Base-by-base conservation (phyloP, 1,140 invertebrate species). In the Schlechtendalia chinensis region DNA sequence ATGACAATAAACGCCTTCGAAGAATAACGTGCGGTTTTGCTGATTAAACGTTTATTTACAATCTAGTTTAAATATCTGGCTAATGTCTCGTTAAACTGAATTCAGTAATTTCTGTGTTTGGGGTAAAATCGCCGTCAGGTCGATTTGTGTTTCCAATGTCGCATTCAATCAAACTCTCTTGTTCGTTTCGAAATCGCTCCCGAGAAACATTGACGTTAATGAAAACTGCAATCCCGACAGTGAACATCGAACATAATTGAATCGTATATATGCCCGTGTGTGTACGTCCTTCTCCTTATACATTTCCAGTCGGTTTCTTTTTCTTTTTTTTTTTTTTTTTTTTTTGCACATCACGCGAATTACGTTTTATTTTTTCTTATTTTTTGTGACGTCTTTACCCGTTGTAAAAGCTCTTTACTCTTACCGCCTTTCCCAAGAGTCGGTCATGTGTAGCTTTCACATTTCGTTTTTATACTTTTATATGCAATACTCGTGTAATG, bases 401-500 rank as follows among this genome's bases (percentile, higher is more conserved):
- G 65, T 24, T 1, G 67, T 14, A 72, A 72, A 72, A 54, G 69
- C 69, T 63, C n/a, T 72, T 71, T 72, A 27, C 22, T 50, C 22
- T 29, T 22, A n/a, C n/a, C n/a, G 8, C 29, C 27, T 53, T 8
- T 72, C 69, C 47, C 50, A 54, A 72, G 50, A 72, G 50, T 72
- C 69, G 47, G 17, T 32, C 69, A 17, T 72, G 69, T 72, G 69
- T 54, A 27, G 24, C 69, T 54, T 54, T 72, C 69, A 54, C 69
- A 54, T 69, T 69, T 14, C 16, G 53, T 58, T 58, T 54, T 56
- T 39, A 39, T 77, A 77, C 22, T 58, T 58, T 58, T 58, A 75
- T 59, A 77, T 77, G 29, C 74, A 59, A 16, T 39, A 50, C 75
- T 79, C 56, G 75, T 61, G 32, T 79, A 45, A 77, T 22, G 50